Conservation (phyloP, 2,113 vertebrate species). For the Vireo altiloquus region DNA sequence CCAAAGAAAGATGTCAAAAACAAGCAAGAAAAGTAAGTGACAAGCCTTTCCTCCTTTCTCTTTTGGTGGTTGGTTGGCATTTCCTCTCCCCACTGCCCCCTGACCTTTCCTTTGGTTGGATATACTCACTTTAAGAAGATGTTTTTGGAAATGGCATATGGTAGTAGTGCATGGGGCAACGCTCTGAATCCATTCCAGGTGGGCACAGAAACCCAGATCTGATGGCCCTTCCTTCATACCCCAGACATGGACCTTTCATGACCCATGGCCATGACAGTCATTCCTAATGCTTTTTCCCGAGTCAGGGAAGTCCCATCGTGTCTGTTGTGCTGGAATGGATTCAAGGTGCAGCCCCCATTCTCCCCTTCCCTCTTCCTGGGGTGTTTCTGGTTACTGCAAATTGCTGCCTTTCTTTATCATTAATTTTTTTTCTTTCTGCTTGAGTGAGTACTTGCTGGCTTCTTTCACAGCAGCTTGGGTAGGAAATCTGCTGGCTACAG, state of each 20-base stretch:
- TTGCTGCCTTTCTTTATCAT: constrained; percentile 37
- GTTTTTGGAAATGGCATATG: constrained; percentile 29
- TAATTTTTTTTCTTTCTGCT: constrained; percentile 59
- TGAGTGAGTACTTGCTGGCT: constrained; percentile 62
- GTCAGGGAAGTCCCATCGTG: neutral
- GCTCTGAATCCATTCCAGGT: constrained; percentile 65
- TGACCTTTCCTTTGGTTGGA: constrained; percentile 31
- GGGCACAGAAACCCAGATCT: constrained; percentile 41
- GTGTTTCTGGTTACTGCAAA: constrained; percentile 51
- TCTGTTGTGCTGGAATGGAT: constrained; percentile 28
- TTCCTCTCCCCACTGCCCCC: constrained; percentile 34
- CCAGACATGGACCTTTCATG: constrained; percentile 45
- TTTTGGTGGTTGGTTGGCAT: constrained; percentile 45
- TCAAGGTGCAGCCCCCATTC: constrained; percentile 28
- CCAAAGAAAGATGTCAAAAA: constrained; percentile 89
- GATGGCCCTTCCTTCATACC: constrained; percentile 15
- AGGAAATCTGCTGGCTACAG: constrained; percentile 10
- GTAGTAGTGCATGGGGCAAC: constrained; percentile 7
- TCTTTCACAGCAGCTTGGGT: constrained; percentile 60
- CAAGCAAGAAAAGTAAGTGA: constrained; percentile 95
- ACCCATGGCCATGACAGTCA: constrained; percentile 32
- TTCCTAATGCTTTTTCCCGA: constrained; percentile 19
- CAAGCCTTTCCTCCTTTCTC: constrained; percentile 8
- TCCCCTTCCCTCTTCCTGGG: constrained; percentile 44
- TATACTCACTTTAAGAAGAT: constrained; percentile 8